Conservation (phyloP, 2,888 invertebrate genomes). For the Aphodius granarius region DNA sequence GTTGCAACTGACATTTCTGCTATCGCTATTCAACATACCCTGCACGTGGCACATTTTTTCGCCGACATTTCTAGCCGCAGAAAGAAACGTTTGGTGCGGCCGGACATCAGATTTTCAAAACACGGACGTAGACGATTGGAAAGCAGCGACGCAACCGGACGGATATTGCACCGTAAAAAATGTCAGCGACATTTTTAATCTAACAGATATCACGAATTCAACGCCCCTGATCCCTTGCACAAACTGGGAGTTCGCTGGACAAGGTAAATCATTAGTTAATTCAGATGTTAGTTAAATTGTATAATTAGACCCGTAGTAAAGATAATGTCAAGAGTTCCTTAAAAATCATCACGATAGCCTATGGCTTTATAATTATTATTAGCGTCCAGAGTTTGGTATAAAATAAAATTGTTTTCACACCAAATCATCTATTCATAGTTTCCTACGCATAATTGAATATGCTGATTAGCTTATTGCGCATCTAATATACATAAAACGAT, state of each 20-base stretch:
- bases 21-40: conserved; percentile 76
- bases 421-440: too few relatives aligned
- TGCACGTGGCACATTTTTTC: conserved; percentile 81
- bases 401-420: too few relatives aligned
- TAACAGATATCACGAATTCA: conserved; percentile 36
- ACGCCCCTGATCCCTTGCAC: conserved; percentile 40
- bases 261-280: conserved; percentile 41
- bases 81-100: conserved; percentile 71
- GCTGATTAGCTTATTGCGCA: too few relatives aligned
- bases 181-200: conserved; percentile 51
- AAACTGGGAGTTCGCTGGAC: conserved; percentile 49
- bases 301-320: background rate
- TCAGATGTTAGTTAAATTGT: too few relatives aligned
- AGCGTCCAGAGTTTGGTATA: too few relatives aligned
- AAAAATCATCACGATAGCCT: too few relatives aligned
- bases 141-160: conserved; percentile 65
- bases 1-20: conserved; percentile 69
- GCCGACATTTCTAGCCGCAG: conserved; percentile 72
- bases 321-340: too few relatives aligned
- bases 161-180: conserved; percentile 62
- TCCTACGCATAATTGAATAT: too few relatives aligned
- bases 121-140: conserved; percentile 63
- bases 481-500: too few relatives aligned
- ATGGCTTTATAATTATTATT: too few relatives aligned
- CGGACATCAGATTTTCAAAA: conserved; percentile 60